These are phyloP conservation scores for Borostomias antarcticus DNA, from an alignment of 2,797 vertebrate species.

Conservation along the genomic window DNA sequence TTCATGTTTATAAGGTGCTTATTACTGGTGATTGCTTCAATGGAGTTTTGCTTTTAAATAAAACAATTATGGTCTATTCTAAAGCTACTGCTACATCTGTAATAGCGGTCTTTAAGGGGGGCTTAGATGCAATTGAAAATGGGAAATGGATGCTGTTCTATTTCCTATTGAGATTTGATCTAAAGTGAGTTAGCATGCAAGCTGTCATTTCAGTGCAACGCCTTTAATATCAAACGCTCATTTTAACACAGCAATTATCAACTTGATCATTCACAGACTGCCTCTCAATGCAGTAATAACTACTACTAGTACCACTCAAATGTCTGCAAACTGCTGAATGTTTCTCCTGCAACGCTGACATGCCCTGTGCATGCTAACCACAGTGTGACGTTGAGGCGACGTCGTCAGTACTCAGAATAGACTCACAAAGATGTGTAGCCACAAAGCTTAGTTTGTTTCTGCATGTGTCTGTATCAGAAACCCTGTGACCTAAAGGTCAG, in stretches of 20 bases:
- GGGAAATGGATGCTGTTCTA: not conserved
- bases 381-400: slow-evolving; percentile 17
- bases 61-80: slow-evolving; percentile 41
- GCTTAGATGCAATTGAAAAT: slow-evolving; percentile 28
- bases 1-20: slow-evolving; percentile 55
- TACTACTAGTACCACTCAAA: slow-evolving; percentile 34
- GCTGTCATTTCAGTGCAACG: slow-evolving; percentile 9
- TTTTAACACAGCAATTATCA: not conserved
- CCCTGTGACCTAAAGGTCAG: not conserved
- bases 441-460: not conserved
- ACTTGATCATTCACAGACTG: slow-evolving; percentile 16
- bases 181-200: not conserved
- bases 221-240: not conserved
- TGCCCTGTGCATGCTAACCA: slow-evolving; percentile 48
- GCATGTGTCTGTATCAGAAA: slow-evolving; percentile 21
- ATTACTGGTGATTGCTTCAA: slow-evolving; percentile 58
- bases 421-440: slow-evolving; percentile 6
- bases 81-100: slow-evolving; percentile 38
- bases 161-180: slow-evolving; percentile 23
- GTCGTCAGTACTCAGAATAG: slow-evolving; percentile 14
- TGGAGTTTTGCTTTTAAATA: slow-evolving; percentile 54
- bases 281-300: slow-evolving; percentile 25
- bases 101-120: slow-evolving; percentile 26
- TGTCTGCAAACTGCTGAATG: slow-evolving; percentile 49
- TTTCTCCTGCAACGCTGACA: slow-evolving; percentile 37